Evolutionary conservation across 2,113 vertebrate genomes (phyloP), one percentile per base, ranked within the genome.

Genomic region (Opisthocomus hoazin): DNA sequence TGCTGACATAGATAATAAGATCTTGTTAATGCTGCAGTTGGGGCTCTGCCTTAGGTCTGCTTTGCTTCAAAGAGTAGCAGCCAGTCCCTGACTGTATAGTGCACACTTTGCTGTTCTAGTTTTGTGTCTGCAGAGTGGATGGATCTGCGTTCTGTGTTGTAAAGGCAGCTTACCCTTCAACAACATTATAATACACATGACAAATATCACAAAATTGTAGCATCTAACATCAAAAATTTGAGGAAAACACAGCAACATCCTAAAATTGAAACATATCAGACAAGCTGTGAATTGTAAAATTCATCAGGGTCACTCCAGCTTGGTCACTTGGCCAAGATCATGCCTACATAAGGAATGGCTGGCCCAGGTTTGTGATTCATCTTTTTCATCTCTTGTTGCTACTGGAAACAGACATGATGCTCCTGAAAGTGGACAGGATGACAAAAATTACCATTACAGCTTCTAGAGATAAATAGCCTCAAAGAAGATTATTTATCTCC

Each of bases 401-500:
- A 88, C 66, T 82, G 63, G 84, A 93, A 94, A 96, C 89, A 89
- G 66, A 50, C 17, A 37, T 24, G 71, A 85, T 93, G n/a, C n/a
- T 93, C 78, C 79, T 76, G 80, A 66, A 87, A 37, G 66, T 69
- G 84, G 87, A 85, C 74, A 91, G 22, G 37, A 65, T 85, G 74
- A 78, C 68, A 88, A 90, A 93, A 94, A 96, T 83, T 89, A 66
- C 43, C 75, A 77, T 88, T 90, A 85, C 45, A 90, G 82, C n/a
- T n/a, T n/a, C n/a, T n/a, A n/a, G n/a, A n/a, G n/a, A n/a, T n/a
- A n/a, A n/a, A n/a, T n/a, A n/a, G n/a, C 32, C 63, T 90, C 68
- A 93, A 80, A 77, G 75, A 77, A 77, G 12, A 15, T 50, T 74
- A 90, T 93, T 95, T 96, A 88, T 93, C 54, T 90, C 63, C 43